Evolutionary conservation across 2,113 vertebrate genomes (phyloP), one percentile per base, ranked within the genome.

Genomic region (Ptilorrhoa leucosticta): DNA sequence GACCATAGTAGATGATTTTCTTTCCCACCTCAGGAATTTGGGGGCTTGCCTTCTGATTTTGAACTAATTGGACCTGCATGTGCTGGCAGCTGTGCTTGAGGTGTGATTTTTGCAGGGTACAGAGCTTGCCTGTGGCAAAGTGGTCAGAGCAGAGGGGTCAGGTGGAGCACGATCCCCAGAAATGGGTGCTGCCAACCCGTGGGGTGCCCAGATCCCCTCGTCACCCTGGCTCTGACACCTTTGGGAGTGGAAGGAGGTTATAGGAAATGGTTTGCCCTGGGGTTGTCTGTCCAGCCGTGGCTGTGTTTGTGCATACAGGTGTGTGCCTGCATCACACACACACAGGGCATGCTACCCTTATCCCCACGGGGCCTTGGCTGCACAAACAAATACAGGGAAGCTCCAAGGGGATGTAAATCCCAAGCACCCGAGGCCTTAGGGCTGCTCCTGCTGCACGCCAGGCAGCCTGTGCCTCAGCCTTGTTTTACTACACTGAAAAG

Each of bases 191-290:
- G 64, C 68, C 47, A 51, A 30, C 72, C 39, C 50, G 7, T 3
- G 6, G 35, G 17, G 7, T 87, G 24, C 37, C 37, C 87, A 57
- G 72, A 60, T 37, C 16, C 48, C 53, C 20, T 35, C 26, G 5
- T 7, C 31, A 6, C 23, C 31, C 37, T 22, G 15, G 3, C 31
- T 50, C 33, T 56, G 30, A n/a, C 0, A 0, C 40, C 28, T 77
- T 33, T 27, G 11, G 57, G 40, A 76, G 37, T 28, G 87, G 70
- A 79, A 61, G 40, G 14, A 37, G 39, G 27, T 24, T 57, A 2
- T 21, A 27, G 26, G 53, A 80, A 64, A 66, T 13, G 7, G 5
- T 70, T 83, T 69, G 39, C n/a, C 35, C 26, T 54, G 57, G n/a
- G 45, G 7, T 68, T 79, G 17, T 47, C 31, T 5, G 2, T 40